Evolutionary conservation across 2,113 vertebrate species (phyloP).

Genomic region (Polypterus senegalus): DNA sequence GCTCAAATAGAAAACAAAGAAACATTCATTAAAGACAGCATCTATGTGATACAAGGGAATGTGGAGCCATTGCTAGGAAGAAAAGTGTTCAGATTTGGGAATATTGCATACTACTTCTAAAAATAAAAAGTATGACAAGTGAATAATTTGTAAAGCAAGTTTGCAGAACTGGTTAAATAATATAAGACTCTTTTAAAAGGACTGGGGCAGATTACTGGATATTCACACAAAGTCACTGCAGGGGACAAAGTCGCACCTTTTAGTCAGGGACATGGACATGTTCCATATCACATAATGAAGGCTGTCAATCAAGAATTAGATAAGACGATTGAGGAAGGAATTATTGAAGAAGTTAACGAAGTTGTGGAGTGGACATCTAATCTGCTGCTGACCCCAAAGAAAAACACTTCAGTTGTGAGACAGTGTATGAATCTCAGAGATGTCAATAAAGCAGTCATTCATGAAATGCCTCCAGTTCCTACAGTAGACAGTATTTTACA

Average conservation of each 20-base stretch:
- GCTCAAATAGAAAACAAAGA: background rate
- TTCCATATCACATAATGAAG: slow-evolving; percentile 11
- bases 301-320: slow-evolving; percentile 15
- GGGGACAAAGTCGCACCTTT: slow-evolving; percentile 7
- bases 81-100: background rate
- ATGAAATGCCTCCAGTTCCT: slow-evolving; percentile 13
- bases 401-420: slow-evolving; percentile 12
- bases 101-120: background rate
- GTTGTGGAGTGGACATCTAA: background rate
- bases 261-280: slow-evolving; percentile 1
- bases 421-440: slow-evolving; percentile 16
- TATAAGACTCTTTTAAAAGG: slow-evolving; percentile 7
- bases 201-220: slow-evolving; percentile 5
- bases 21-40: background rate
- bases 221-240: slow-evolving; percentile 2
- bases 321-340: slow-evolving; percentile 11
- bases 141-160: background rate
- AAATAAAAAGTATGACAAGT: slow-evolving; percentile 7
- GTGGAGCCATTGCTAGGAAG: slow-evolving; percentile 11
- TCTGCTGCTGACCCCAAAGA: slow-evolving; percentile 3
- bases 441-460: slow-evolving; percentile 10
- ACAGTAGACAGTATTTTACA: slow-evolving; percentile 13
- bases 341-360: slow-evolving; percentile 17
- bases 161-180: background rate
- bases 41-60: slow-evolving; percentile 11